Evolutionary conservation across 2,113 vertebrate genomes (phyloP).

Genomic region (Psittacara wagleri): DNA sequence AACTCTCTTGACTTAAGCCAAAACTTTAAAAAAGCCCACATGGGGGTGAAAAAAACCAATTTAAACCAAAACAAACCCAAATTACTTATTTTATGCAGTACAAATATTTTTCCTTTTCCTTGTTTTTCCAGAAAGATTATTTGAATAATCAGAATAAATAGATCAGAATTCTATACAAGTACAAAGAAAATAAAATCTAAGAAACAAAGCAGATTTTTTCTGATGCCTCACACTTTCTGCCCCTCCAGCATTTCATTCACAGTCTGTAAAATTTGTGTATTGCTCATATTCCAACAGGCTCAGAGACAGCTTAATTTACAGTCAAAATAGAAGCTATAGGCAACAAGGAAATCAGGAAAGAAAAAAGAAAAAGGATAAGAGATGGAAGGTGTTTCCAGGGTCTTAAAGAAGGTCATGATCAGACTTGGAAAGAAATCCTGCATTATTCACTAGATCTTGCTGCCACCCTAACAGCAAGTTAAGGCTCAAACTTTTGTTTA

Average conservation of each 20-base stretch:
- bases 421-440: background rate
- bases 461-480: background rate
- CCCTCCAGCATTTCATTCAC: background rate
- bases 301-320: background rate
- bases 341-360: background rate
- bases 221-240: background rate
- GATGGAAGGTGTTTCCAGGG: background rate
- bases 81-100: background rate
- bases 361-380: background rate
- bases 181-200: background rate
- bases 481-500: background rate
- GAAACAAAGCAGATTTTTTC: background rate
- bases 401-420: background rate
- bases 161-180: background rate
- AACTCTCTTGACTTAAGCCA: background rate
- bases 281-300: background rate
- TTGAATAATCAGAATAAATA: background rate
- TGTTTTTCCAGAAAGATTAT: background rate
- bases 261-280: background rate
- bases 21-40: background rate
- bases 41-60: background rate
- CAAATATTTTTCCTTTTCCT: background rate
- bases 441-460: background rate
- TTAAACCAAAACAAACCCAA: background rate
- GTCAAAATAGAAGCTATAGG: background rate